Evolutionary conservation across 2,113 vertebrate species (phyloP), one percentile per base, ranked within the genome.

Genomic region (Egretta garzetta): DNA sequence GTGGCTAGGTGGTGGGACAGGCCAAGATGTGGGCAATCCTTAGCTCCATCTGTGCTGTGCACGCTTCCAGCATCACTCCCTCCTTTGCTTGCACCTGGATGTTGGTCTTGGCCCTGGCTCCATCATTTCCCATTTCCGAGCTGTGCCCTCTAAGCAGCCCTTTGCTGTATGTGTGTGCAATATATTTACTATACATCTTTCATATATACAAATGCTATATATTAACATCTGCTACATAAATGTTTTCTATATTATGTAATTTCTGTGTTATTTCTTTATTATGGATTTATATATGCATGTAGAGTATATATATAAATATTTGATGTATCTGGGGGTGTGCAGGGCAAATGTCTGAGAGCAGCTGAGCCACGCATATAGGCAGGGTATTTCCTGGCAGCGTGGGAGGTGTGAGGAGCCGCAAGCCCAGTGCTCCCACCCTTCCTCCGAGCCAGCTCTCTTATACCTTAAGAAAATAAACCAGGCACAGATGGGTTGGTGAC

Each of bases 351-450:
- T n/a, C 67, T 88, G 55, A 55, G 91, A 91, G 89, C 94, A 96
- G 94, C 94, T 94, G 96, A 80, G 86, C 64, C 64, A 10, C 60
- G n/a, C 1, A 0, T 39, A 50, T 1, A 9, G 52, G 63, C 81
- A 55, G 43, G 4, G 22, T 63, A 47, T 94, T 95, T 96, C 96
- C 91, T 96, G 93, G 17, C 12, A 21, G 43, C 0, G 73, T 96
- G 93, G 94, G 96, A 33, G 73, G 86, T 81, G 91, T 79, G 80
- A 95, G 76, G 89, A 94, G 68, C 90, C 11, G 5, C 47, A 80
- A 72, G n/a, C 81, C 71, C 37, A 0, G 7, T 4, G 3, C 56
- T 70, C 26, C 43, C 35, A 24, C 30, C 35, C 43, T 81, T 92
- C 47, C 67, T 79, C 64, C 82, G 49, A 74, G 35, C 41, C 75